These are phyloP conservation scores for Eudyptes chrysolophus DNA, from an alignment of 2,113 vertebrate genomes.

Conservation along the genomic window DNA sequence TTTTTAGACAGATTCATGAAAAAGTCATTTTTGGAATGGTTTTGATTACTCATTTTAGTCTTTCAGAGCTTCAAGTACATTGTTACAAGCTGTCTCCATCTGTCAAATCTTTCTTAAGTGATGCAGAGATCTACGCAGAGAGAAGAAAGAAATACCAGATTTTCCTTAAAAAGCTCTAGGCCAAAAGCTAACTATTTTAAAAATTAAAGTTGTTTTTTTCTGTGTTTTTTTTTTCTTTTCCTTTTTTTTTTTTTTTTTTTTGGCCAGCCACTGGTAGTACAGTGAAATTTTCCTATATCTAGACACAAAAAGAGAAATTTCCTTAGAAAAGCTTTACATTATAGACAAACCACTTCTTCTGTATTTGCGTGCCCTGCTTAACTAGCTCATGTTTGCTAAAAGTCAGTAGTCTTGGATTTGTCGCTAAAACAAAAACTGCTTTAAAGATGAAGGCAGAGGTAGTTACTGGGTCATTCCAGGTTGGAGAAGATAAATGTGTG, in stretches of 20 bases:
- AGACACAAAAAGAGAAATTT: background rate
- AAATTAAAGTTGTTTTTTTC: background rate
- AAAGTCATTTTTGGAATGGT: constrained; percentile 14
- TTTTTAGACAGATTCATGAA: constrained; percentile 45
- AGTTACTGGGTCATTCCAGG: background rate
- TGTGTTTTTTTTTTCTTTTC: no score
- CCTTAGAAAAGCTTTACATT: background rate
- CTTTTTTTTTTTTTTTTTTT: background rate
- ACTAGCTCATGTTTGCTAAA: background rate
- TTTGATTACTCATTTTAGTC: constrained; percentile 38
- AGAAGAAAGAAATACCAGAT: background rate
- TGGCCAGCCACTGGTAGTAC: background rate
- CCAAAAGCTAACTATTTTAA: background rate
- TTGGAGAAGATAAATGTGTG: background rate
- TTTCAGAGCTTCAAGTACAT: background rate
- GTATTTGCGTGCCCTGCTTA: background rate
- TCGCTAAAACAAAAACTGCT: background rate
- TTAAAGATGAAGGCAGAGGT: background rate
- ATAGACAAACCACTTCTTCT: background rate
- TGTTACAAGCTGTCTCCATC: constrained; percentile 45
- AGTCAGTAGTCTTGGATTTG: background rate
- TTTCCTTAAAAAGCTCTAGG: background rate
- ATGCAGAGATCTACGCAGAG: background rate
- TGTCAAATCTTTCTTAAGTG: constrained; percentile 40
- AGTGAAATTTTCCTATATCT: background rate